Conservation (phyloP, 2,888 invertebrate species). For the Xestoiulus laeticollis region DNA sequence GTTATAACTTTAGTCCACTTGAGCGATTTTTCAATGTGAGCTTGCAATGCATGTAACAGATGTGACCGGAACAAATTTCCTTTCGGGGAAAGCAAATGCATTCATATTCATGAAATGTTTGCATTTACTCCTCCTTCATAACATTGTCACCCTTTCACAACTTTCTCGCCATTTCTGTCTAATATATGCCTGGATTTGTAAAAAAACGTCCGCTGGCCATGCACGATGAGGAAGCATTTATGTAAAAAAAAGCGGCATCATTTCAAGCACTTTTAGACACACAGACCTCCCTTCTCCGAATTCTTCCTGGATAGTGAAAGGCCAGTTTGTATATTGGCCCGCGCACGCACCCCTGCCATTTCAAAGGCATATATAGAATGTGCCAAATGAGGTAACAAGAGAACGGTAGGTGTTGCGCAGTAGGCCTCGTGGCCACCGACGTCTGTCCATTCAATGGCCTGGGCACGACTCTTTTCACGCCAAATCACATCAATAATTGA, state of each 20-base stretch:
- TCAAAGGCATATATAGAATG: slow-evolving; percentile 26
- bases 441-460: slow-evolving; percentile 5
- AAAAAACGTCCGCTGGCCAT: not conserved
- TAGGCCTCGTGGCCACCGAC: slow-evolving; percentile 26
- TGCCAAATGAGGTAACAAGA: slow-evolving; percentile 26
- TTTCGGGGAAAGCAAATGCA: too few relatives aligned
- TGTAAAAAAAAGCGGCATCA: slow-evolving; percentile 18
- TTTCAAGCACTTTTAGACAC: slow-evolving; percentile 18
- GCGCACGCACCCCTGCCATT: not conserved
- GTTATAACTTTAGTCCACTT: too few relatives aligned
- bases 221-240: slow-evolving; percentile 1
- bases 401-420: slow-evolving; percentile 19
- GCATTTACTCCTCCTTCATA: too few relatives aligned
- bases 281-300: not conserved
- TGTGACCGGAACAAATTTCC: too few relatives aligned
- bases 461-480: slow-evolving; percentile 26
- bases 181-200: not conserved
- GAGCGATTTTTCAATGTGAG: too few relatives aligned
- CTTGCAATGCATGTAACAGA: too few relatives aligned
- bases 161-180: not conserved
- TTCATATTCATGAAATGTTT: too few relatives aligned
- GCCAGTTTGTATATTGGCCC: slow-evolving; percentile 13
- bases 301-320: not conserved
- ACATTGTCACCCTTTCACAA: not conserved
- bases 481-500: slow-evolving; percentile 26